Base-by-base conservation (phyloP, 1,140 invertebrate genomes). In the Patella vulgata region DNA sequence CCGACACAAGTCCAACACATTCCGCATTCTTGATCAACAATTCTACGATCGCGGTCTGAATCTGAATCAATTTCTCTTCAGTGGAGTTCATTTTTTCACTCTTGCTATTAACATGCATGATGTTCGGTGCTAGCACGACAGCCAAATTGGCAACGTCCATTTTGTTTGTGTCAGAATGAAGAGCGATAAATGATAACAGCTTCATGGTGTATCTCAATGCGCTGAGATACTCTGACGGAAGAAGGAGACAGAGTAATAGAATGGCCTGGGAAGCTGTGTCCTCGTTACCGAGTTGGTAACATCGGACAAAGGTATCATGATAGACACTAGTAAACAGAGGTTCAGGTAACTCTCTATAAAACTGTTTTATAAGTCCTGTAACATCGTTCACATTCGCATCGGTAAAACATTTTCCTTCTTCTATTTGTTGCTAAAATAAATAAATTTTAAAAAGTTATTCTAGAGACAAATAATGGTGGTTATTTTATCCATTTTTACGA, bases 111-210 rank as follows among this genome's bases (percentile, higher is more conserved):
- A 91, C 76, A n/a, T 91, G 91, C 89, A 95, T 92, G 46, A 95
- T 85, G 78, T 91, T 93, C 14, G 93, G 93, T 3, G 91, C 89
- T 77, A 94, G 82, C 17, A 94, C 89, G 68, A 93, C 90, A 1
- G 93, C 90, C 40, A 94, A 82, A 81, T 94, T 95, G 46, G 89
- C 89, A 46, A 88, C 83, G 71, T 89, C 88, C 93, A 95, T 95
- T 83, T 91, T 90, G 78, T 94, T 95, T 30, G 87, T 84, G n/a
- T 88, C 86, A 42, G 87, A 85, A 70, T 88, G 80, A n/a, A 77
- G 73, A 6, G 89, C 85, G 12, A 92, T 86, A 48, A 86, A 86
- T 60, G 87, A 81, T 23, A 92, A 79, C 72, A 92, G 90, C 71
- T 85, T 60, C 87, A 91, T 88, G 53, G 90, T 85, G 83, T 87